Evolutionary conservation across 2,113 vertebrate species (phyloP), one percentile per base, ranked within the genome.

Genomic region (Ancistrus triradiatus): DNA sequence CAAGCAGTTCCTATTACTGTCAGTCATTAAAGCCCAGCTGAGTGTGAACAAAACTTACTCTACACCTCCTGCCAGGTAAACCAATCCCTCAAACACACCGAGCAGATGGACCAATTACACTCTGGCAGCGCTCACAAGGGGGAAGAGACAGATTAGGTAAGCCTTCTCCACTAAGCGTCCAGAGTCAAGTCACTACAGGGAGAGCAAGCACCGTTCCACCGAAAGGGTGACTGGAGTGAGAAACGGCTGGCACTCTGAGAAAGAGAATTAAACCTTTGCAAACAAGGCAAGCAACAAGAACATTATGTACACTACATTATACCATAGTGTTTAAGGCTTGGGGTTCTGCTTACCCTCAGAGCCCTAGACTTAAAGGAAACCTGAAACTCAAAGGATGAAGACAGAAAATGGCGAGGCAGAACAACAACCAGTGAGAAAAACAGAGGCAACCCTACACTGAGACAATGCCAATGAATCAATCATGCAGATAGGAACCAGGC

Each of bases 61-160:
- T n/a, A 18, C 56, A 47, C 47, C 55, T 64, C 71, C 66, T 73
- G 48, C 71, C 65, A 73, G 71, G 71, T 59, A 44, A 64, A 53
- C 40, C 60, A 68, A 68, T 69, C 51, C 71, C 49, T 73, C 66
- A 64, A 64, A 73, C 59, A 55, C 47, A 9, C 27, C 7, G 42
- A 73, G 60, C 71, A 73, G 71, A 73, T 73, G 66, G 71, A 64
- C 59, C 71, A 64, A 69, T 73, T 73, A 73, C 66, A 73, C 43
- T 53, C 71, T 51, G 33, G 60, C 71, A 42, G 71, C 37, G 66
- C 31, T 64, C 71, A 64, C 66, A 68, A 64, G 48, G 56, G 55
- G 55, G 48, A 55, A 69, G 53, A 50, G 60, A 64, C 60, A 68
- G 60, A 68, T 69, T 66, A 73, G 71, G 66, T 64, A 68, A 64